These are phyloP conservation scores for Ellobius talpinus DNA, from an alignment of 2,113 vertebrate genomes.

Conservation along the genomic window DNA sequence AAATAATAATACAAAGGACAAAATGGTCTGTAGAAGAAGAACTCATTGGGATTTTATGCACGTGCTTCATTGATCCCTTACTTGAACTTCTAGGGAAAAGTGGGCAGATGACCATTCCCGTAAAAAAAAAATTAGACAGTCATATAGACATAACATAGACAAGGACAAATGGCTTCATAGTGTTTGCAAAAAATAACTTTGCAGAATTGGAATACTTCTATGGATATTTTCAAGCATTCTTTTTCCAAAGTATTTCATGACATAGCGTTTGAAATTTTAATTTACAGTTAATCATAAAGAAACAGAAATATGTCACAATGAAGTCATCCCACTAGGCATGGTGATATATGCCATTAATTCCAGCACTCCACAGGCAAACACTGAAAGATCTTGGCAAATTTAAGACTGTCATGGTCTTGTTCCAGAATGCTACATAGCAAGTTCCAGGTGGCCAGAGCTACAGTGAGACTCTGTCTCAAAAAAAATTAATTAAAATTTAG, in stretches of 20 bases:
- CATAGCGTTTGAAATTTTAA: neutral
- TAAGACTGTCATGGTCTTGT: neutral
- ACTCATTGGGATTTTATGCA: neutral
- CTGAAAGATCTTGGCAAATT: neutral
- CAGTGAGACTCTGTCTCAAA: neutral
- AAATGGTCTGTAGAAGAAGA: neutral
- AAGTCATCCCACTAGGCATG: neutral
- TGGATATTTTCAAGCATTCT: neutral
- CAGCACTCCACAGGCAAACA: neutral
- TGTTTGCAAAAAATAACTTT: neutral
- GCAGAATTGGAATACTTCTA: neutral
- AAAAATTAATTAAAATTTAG: neutral
- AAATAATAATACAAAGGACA: neutral
- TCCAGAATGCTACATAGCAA: neutral
- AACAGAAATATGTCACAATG: neutral
- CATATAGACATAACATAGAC: neutral
- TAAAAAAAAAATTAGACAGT: neutral
- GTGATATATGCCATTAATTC: neutral
- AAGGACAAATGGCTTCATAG: neutral
- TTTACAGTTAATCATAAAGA: neutral
- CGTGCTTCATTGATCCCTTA: neutral
- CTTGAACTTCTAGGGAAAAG: neutral
- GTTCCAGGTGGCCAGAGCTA: neutral
- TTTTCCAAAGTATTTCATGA: neutral
- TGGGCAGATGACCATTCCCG: neutral